Conservation (phyloP, 2,797 vertebrate genomes). For the Psittacula echo region DNA sequence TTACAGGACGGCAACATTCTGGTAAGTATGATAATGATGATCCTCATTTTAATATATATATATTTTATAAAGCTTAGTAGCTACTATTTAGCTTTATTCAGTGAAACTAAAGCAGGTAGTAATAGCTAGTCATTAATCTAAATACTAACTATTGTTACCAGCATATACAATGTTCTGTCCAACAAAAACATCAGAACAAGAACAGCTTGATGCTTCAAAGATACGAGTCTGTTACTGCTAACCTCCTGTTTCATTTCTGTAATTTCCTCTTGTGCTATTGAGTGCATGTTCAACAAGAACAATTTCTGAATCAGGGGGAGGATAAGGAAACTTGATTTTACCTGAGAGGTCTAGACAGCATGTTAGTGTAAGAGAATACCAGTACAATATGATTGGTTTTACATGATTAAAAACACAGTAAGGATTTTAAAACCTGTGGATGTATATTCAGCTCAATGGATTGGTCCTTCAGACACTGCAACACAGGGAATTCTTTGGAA, state of each 20-base stretch:
- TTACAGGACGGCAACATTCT: conserved; percentile 92
- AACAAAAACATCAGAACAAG: neutral
- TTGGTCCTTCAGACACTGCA: neutral
- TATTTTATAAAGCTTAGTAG: neutral
- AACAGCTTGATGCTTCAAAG: neutral
- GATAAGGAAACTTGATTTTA: neutral
- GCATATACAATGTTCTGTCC: neutral
- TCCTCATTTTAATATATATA: neutral
- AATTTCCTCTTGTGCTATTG: neutral
- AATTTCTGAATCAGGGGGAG: neutral
- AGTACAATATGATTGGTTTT: neutral
- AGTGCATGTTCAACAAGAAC: neutral
- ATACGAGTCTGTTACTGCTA: neutral
- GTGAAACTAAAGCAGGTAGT: neutral
- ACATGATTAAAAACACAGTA: neutral
- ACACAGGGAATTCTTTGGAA: neutral
- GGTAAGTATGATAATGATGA: conserved; percentile 76
- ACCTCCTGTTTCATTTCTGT: neutral
- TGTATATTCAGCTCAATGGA: neutral
- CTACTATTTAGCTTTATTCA: neutral
- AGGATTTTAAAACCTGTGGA: neutral
- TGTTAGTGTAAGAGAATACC: neutral
- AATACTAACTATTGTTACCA: neutral
- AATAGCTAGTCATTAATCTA: neutral
- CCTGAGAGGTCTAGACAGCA: neutral